Base-by-base conservation (phyloP, 2,888 invertebrate species). In the Nyleta sp. region DNA sequence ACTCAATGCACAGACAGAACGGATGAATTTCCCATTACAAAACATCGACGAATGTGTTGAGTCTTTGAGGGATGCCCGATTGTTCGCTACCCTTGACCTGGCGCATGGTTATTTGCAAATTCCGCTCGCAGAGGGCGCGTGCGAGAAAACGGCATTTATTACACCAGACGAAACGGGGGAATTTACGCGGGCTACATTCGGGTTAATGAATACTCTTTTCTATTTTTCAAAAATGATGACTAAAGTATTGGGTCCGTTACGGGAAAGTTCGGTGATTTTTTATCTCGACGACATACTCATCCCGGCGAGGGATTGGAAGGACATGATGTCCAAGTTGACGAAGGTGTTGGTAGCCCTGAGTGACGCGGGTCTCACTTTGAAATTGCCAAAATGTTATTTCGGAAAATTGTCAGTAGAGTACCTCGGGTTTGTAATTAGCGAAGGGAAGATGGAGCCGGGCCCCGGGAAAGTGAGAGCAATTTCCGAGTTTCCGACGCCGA, bases 41-140 rank as follows among this genome's bases (percentile, higher is more conserved):
- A 28, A 8, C 28, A 74, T 0, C 4, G 81, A 82, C 24, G 80
- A 83, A n/a, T 57, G 75, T 1, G 33, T 84, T 1, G 78, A 82
- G 48, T 20, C 46, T 10, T 53, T 81, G 38, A 7, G 33, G 0
- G 72, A 60, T 0, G 65, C 74, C 13, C 53, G 18, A 0, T 18
- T 81, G 1, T 80, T 79, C 17, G 13, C 65, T 0, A 55, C 20
- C 0, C 18, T 75, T 5, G 72, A 76, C 31, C 28, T 78, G n/a
- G n/a, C n/a, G n/a, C n/a, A n/a, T n/a, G n/a, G n/a, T n/a, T n/a
- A n/a, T n/a, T n/a, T n/a, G n/a, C 79, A 82, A 48, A 52, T 80
- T 1, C 75, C 75, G 0, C 24, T 82, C 4, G 31, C 60, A 8
- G 67, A 82, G 10, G 38, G 68, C 5, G 82, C 70, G 15, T 76